Evolutionary conservation across 2,113 vertebrate genomes (phyloP).

Genomic region (Hippocampus barbouri): DNA sequence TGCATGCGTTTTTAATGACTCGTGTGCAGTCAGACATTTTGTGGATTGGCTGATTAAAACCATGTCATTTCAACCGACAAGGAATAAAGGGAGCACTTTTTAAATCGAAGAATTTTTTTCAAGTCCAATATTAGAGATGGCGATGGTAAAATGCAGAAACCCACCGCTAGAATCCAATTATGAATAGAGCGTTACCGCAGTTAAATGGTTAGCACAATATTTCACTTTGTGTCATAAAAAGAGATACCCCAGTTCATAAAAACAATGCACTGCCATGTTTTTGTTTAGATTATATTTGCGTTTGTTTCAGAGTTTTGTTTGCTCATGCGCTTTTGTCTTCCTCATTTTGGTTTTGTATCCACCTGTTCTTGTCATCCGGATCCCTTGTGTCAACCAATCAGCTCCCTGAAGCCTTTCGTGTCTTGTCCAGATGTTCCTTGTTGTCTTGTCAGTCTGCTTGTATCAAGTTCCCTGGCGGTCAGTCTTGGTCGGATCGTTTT

Average conservation of each 20-base stretch:
- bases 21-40: constrained; percentile 66
- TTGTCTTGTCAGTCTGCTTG: too few species aligned
- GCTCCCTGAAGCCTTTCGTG: too few species aligned
- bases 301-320: too few species aligned
- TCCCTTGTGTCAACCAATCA: too few species aligned
- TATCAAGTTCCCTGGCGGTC: too few species aligned
- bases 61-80: constrained; percentile 65
- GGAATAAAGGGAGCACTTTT: constrained; percentile 46
- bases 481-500: too few species aligned
- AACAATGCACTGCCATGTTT: constrained; percentile 25
- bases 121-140: constrained; percentile 68
- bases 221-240: constrained; percentile 53
- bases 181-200: constrained; percentile 52
- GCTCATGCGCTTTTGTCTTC: too few species aligned
- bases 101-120: constrained; percentile 55
- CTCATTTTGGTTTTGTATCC: too few species aligned
- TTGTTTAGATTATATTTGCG: too few species aligned
- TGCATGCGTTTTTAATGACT: constrained; percentile 66
- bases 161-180: constrained; percentile 68
- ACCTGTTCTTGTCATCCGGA: too few species aligned
- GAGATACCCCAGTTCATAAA: constrained; percentile 18
- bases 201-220: constrained; percentile 61
- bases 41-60: constrained; percentile 70
- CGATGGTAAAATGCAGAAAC: constrained; percentile 56
- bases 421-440: too few species aligned